A percentile compares a stretch with the other conserved stretches of the same genome.
Conservation (phyloP, 2,113 vertebrate genomes). For the Ptilorrhoa leucosticta region DNA sequence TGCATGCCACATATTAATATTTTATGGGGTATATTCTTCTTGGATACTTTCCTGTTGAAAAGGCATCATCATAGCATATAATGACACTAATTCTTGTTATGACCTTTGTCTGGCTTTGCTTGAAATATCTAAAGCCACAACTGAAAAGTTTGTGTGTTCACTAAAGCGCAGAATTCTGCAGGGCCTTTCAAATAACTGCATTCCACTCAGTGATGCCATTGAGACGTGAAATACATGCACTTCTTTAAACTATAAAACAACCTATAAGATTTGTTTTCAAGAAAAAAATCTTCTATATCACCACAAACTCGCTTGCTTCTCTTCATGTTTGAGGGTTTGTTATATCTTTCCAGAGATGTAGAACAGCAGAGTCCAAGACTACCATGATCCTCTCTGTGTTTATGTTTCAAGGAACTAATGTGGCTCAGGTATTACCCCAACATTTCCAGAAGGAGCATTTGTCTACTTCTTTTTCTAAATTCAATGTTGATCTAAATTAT, state of each 20-base stretch:
- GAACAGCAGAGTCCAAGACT: not conserved
- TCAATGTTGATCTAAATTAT: not conserved
- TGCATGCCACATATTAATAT: not conserved
- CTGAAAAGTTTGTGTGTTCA: not conserved
- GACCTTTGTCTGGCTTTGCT: not conserved
- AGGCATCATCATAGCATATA: not conserved
- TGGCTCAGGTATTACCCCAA: not conserved
- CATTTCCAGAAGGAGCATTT: not conserved
- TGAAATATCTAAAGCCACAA: not conserved
- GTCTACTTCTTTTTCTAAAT: not conserved
- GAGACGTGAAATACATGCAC: not conserved
- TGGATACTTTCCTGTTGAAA: not conserved
- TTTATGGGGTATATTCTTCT: not conserved
- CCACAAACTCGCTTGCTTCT: not conserved
- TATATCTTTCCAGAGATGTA: not conserved
- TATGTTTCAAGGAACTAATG: not conserved
- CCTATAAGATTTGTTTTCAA: rapidly evolving
- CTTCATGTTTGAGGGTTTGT: not conserved
- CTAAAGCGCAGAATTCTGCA: not conserved
- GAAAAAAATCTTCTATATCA: not conserved
- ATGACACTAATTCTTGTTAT: not conserved
- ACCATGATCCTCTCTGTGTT: not conserved
- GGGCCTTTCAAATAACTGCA: not conserved
- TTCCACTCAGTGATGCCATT: not conserved
- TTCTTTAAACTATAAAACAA: not conserved